phyloP scores from a whole-genome alignment of 2,113 vertebrate species.

The Cyanocitta stelleri region DNA sequence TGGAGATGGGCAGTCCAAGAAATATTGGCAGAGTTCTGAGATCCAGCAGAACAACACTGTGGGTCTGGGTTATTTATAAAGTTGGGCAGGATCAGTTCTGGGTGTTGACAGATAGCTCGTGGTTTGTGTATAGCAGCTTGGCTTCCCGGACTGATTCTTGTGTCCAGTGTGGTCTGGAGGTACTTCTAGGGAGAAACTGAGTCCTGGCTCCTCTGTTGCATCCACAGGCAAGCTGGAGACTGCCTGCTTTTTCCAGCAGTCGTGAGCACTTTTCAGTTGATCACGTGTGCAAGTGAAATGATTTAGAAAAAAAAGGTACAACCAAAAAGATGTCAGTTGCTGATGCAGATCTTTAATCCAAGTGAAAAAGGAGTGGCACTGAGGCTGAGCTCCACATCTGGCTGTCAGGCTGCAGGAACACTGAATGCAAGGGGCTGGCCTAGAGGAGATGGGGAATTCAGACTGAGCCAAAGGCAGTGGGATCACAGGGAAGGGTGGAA shows the following conservation, averaged over 20 bases:
- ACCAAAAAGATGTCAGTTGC: neutral
- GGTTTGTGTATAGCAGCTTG: neutral
- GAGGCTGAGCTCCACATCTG: conserved; percentile 2
- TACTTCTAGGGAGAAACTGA: neutral
- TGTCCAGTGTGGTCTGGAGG: neutral
- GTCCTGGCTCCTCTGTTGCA: neutral
- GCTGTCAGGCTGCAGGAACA: neutral
- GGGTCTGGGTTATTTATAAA: neutral
- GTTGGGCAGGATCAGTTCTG: neutral
- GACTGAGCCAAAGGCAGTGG: neutral
- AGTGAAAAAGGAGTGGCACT: neutral
- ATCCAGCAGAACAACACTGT: neutral
- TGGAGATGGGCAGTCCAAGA: neutral
- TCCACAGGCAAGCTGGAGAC: neutral
- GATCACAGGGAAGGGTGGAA: neutral
- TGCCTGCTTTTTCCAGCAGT: neutral
- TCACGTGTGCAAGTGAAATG: neutral
- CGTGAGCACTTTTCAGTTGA: neutral
- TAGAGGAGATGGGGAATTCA: neutral
- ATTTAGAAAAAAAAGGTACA: neutral
- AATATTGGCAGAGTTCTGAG: neutral
- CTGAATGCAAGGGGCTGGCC: neutral
- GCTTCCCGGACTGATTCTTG: neutral
- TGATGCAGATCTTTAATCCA: neutral
- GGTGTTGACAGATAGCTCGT: neutral